Conservation (phyloP, 2,797 vertebrate species). For the Bufotes viridis region DNA sequence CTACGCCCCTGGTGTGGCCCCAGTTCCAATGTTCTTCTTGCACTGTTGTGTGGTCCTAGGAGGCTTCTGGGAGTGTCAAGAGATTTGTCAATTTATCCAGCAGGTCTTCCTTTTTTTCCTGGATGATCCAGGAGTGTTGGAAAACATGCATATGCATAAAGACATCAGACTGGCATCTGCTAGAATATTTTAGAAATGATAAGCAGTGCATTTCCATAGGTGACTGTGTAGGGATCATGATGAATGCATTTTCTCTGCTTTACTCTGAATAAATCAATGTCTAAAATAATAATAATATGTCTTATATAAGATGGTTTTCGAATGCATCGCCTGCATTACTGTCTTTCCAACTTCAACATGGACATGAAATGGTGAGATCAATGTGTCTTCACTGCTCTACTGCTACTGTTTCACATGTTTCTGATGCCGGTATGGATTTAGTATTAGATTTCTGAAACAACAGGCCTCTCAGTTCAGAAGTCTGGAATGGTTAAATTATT, state of each 20-base stretch:
- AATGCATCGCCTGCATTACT: neutral
- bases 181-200: neutral
- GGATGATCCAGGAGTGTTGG: too few species aligned
- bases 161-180: too few species aligned
- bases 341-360: conserved; percentile 23
- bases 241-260: neutral
- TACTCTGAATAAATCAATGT: neutral
- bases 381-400: conserved; percentile 22
- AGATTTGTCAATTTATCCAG: too few species aligned
- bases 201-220: neutral
- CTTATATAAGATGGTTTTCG: neutral
- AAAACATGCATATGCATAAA: too few species aligned
- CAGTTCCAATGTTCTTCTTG: too few species aligned
- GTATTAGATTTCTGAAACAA: conserved; percentile 51
- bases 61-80: too few species aligned
- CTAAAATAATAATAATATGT: too few species aligned
- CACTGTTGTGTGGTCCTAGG: too few species aligned
- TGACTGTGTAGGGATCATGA: neutral
- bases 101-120: too few species aligned
- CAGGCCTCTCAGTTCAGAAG: conserved; percentile 45
- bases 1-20: too few species aligned
- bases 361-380: neutral
- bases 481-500: conserved; percentile 61
- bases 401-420: conserved; percentile 23
- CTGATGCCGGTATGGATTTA: conserved; percentile 29